A percentile compares a stretch with the other conserved stretches of the same genome.
phyloP scores from a whole-genome alignment of 2,888 invertebrate species.

The Epinotia demarniana region DNA sequence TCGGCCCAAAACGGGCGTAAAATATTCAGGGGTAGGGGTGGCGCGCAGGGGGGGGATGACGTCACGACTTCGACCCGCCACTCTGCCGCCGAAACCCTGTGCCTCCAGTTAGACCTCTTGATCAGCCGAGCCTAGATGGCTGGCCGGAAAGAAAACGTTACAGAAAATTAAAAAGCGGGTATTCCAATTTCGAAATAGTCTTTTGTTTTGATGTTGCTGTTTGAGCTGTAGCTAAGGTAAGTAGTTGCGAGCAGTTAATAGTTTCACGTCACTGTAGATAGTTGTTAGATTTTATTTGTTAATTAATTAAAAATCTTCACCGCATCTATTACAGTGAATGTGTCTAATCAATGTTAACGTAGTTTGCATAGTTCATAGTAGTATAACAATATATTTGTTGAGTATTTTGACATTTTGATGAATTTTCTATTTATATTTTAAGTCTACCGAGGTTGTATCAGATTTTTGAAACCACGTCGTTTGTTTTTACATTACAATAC shows the following conservation, averaged over 20 bases:
- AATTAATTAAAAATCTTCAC: not conserved
- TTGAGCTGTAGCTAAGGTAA: constrained; percentile 62
- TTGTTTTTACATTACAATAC: not conserved
- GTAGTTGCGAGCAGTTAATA: constrained; percentile 38
- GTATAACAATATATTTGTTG: too few species aligned
- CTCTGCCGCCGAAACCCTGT: constrained; percentile 67
- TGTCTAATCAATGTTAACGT: not conserved
- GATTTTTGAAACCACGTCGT: not conserved
- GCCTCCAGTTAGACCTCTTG: constrained; percentile 60
- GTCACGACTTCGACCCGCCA: constrained; percentile 75
- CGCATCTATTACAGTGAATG: too few species aligned
- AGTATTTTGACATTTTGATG: too few species aligned
- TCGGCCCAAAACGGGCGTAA: constrained; percentile 71
- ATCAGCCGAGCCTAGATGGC: constrained; percentile 17
- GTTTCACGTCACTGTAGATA: constrained; percentile 20
- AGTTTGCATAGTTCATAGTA: not conserved
- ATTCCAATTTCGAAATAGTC: constrained; percentile 40
- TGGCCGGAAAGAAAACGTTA: constrained; percentile 3
- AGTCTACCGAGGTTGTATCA: not conserved
- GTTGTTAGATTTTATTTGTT: constrained; percentile 18
- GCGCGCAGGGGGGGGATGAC: constrained; percentile 66
- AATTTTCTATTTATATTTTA: not conserved
- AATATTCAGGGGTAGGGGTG: constrained; percentile 69
- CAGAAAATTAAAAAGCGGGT: constrained; percentile 17
- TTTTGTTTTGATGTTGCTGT: constrained; percentile 52